Evolutionary conservation across 2,797 vertebrate species (phyloP).

Genomic region (Podargus strigoides): DNA sequence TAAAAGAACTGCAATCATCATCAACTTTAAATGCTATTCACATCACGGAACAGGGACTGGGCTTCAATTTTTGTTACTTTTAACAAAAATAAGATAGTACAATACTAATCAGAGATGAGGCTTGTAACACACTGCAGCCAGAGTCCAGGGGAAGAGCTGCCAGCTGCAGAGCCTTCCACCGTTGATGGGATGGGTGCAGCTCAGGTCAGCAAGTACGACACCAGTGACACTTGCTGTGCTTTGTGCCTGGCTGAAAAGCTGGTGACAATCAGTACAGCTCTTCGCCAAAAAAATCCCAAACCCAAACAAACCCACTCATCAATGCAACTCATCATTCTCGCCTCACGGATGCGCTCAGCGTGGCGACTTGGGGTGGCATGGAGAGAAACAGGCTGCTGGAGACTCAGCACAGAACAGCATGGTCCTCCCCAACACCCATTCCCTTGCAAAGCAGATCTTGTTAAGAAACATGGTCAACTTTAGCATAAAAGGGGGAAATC

Average conservation of each 20-base stretch:
- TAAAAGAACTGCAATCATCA: conserved; percentile 65
- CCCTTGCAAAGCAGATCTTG: neutral
- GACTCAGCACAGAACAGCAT: fast-evolving
- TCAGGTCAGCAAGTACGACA: neutral
- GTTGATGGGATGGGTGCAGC: neutral
- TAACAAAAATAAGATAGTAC: conserved; percentile 57
- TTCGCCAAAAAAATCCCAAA: neutral
- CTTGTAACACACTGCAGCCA: neutral
- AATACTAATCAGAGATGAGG: conserved; percentile 33
- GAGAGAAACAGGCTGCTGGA: neutral
- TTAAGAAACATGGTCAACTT: neutral
- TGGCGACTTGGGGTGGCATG: neutral
- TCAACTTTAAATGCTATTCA: conserved; percentile 63
- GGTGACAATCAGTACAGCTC: neutral
- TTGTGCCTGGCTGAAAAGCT: neutral
- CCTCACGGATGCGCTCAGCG: neutral
- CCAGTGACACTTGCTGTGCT: neutral
- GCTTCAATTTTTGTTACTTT: conserved; percentile 61
- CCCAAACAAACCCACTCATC: neutral
- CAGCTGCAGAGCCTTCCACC: conserved; percentile 35
- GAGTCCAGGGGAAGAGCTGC: neutral
- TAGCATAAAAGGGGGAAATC: neutral
- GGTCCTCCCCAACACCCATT: neutral
- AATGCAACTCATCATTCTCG: neutral
- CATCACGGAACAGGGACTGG: conserved; percentile 1